A percentile compares a stretch with the other conserved stretches of the same genome.
phyloP scores from a whole-genome alignment of 2,797 vertebrate genomes.

The Taeniopygia guttata region DNA sequence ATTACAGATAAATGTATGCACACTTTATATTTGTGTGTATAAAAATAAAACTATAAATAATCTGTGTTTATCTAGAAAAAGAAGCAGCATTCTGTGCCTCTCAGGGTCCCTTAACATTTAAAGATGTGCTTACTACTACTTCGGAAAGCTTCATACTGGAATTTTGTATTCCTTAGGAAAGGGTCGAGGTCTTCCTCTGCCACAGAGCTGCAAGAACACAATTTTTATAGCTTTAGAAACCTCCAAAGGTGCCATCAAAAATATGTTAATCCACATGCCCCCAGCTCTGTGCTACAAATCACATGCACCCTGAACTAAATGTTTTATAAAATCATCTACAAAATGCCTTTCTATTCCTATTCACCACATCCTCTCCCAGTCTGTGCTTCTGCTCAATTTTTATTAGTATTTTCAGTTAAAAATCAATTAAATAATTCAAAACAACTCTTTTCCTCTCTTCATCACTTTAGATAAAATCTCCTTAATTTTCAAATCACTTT shows the following conservation, averaged over 20 bases:
- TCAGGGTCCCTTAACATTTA: not conserved
- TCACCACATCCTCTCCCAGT: not conserved
- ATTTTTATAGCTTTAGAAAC: not conserved
- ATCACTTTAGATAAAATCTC: not conserved
- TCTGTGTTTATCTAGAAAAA: not conserved
- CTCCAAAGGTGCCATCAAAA: not conserved
- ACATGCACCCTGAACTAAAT: not conserved
- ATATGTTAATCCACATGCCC: accelerated
- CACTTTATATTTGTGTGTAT: too few relatives aligned
- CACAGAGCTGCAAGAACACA: slow-evolving; percentile 75
- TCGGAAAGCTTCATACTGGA: slow-evolving; percentile 90
- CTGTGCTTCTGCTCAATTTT: not conserved
- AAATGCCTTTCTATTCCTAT: not conserved
- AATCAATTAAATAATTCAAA: not conserved
- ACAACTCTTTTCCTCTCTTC: not conserved
- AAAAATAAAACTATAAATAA: not conserved
- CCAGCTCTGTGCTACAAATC: not conserved
- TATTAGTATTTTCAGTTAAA: not conserved
- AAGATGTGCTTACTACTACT: slow-evolving; percentile 80
- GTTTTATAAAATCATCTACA: not conserved
- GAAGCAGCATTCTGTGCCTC: not conserved
- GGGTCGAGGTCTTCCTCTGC: slow-evolving; percentile 85
- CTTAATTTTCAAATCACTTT: not conserved
- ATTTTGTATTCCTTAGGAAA: slow-evolving; percentile 86
- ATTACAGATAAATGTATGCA: accelerated